phyloP scores from a whole-genome alignment of 2,113 vertebrate genomes.

The Orientallactaga bullata region DNA sequence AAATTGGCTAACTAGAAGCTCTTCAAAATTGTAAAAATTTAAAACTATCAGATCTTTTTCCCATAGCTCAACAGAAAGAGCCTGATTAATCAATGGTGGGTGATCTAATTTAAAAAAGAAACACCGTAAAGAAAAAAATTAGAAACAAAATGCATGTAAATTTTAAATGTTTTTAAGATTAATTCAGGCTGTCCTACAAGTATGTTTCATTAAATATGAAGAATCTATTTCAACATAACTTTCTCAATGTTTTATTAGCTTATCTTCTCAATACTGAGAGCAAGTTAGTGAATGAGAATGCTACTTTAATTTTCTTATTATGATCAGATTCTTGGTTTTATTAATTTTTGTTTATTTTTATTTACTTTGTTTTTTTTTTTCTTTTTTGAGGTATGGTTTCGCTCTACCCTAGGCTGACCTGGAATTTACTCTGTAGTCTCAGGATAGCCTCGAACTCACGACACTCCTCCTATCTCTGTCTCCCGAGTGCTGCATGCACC shows the following conservation, averaged over 20 bases:
- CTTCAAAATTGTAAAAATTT: constrained; percentile 30
- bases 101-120: background rate
- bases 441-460: too few relatives aligned
- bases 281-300: constrained; percentile 1
- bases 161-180: constrained; percentile 33
- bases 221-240: background rate
- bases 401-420: too few relatives aligned
- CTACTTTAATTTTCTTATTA: constrained; percentile 15
- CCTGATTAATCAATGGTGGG: constrained; percentile 24
- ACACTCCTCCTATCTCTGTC: too few relatives aligned
- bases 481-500: too few relatives aligned
- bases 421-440: too few relatives aligned
- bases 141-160: constrained; percentile 29
- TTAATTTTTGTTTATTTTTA: too few relatives aligned
- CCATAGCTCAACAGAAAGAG: background rate
- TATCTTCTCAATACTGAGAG: background rate
- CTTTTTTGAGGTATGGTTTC: too few relatives aligned
- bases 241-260: constrained; percentile 23
- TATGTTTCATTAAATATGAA: constrained; percentile 16
- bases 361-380: too few relatives aligned
- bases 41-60: constrained; percentile 5
- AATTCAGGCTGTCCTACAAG: background rate
- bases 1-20: constrained; percentile 39
- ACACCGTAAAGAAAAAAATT: constrained; percentile 2
- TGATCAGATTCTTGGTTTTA: constrained; percentile 19